phyloP scores from a whole-genome alignment of 2,113 vertebrate species.

The Aldabrachelys gigantea region DNA sequence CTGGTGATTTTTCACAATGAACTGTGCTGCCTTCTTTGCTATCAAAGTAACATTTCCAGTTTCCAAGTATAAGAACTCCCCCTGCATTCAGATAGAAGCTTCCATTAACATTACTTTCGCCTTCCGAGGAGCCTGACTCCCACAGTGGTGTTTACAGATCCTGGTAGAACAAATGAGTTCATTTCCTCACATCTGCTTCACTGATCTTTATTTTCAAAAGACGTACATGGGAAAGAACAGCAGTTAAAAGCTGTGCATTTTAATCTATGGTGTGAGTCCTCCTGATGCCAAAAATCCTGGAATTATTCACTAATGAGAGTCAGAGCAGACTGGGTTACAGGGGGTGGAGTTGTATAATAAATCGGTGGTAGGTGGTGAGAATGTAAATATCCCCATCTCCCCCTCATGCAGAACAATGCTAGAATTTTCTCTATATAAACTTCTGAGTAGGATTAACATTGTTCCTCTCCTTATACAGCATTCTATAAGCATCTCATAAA shows the following conservation, averaged over 20 bases:
- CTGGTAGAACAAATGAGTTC: neutral
- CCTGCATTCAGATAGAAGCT: constrained; percentile 40
- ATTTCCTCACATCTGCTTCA: neutral
- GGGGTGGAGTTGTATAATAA: neutral
- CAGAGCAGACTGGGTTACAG: neutral
- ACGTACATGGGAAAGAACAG: neutral
- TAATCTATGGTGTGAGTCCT: neutral
- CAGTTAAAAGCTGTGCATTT: neutral
- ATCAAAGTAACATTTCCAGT: neutral
- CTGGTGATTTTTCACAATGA: constrained; percentile 28
- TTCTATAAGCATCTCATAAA: constrained; percentile 1
- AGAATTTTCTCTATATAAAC: neutral
- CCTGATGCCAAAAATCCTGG: neutral
- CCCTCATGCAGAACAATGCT: neutral
- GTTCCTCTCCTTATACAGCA: neutral
- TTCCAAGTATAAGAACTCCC: neutral
- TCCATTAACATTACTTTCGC: constrained; percentile 8
- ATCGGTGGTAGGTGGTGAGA: neutral
- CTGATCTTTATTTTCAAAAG: neutral
- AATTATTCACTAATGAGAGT: neutral
- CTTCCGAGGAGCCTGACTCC: neutral
- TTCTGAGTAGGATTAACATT: neutral
- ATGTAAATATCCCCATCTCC: neutral
- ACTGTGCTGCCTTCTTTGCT: neutral
- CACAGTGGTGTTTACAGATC: neutral